Percentiles rank a stretch among this genome's conserved stretches.
phyloP scores from a whole-genome alignment of 2,888 invertebrate genomes.

The Suillia variegata region DNA sequence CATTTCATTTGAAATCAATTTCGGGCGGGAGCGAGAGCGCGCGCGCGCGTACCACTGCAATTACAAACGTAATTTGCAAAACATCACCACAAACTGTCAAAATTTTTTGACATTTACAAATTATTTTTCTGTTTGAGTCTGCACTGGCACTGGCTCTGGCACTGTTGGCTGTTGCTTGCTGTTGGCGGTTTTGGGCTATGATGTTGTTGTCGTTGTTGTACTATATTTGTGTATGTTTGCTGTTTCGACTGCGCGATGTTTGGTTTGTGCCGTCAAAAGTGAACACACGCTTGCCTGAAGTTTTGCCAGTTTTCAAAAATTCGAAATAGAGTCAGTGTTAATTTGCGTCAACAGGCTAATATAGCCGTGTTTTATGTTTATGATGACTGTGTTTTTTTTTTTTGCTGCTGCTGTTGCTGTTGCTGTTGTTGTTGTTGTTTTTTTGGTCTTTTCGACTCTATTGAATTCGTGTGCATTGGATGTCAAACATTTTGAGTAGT shows the following conservation, averaged over 20 bases:
- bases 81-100: constrained; percentile 60
- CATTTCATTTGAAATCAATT: not conserved
- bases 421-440: too few relatives aligned
- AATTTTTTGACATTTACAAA: constrained; percentile 60
- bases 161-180: constrained; percentile 7
- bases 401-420: too few relatives aligned
- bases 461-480: too few relatives aligned
- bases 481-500: too few relatives aligned
- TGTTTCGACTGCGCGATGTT: not conserved
- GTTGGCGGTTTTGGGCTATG: constrained; percentile 6
- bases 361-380: constrained; percentile 39
- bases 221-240: constrained; percentile 3
- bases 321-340: constrained; percentile 55
- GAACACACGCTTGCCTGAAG: not conserved
- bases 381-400: too few relatives aligned
- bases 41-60: too few relatives aligned
- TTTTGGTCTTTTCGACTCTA: too few relatives aligned
- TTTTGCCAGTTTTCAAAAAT: constrained; percentile 28
- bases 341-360: constrained; percentile 59
- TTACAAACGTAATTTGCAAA: constrained; percentile 51
- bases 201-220: constrained; percentile 22
- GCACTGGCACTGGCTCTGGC: constrained; percentile 14
- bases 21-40: too few relatives aligned
- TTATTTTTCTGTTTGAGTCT: constrained; percentile 52
- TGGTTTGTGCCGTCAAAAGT: not conserved